phyloP scores from a whole-genome alignment of 2,797 vertebrate species.

The Oreochromis grahami region DNA sequence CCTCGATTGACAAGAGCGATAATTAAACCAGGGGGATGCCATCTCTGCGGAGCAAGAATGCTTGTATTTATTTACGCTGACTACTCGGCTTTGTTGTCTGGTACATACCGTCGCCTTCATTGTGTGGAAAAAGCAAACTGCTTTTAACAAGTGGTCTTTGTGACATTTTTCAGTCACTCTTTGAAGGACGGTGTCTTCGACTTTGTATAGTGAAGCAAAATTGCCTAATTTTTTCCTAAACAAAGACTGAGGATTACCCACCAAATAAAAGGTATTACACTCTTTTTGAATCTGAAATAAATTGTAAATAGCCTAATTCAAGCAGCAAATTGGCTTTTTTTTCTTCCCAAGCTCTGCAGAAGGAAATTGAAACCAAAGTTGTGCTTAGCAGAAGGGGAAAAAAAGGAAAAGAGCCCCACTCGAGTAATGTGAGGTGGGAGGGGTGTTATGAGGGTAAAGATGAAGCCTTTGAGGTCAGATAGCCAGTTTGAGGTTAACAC shows the following conservation, averaged over 20 bases:
- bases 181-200: slow-evolving; percentile 14
- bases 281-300: slow-evolving; percentile 37
- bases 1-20: slow-evolving; percentile 75
- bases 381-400: not conserved
- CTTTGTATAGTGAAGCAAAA: slow-evolving; percentile 21
- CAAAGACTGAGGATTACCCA: slow-evolving; percentile 21
- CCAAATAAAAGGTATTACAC: slow-evolving; percentile 26
- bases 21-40: slow-evolving; percentile 75
- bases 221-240: slow-evolving; percentile 28
- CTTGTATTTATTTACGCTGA: slow-evolving; percentile 68
- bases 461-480: slow-evolving; percentile 30
- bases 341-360: not conserved
- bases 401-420: not conserved
- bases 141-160: slow-evolving; percentile 43
- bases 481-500: slow-evolving; percentile 30
- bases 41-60: slow-evolving; percentile 53
- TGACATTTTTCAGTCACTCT: slow-evolving; percentile 22
- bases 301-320: slow-evolving; percentile 34
- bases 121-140: slow-evolving; percentile 30
- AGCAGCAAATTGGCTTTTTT: slow-evolving; percentile 21
- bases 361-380: slow-evolving; percentile 40
- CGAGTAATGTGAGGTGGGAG: not conserved
- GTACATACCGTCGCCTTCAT: slow-evolving; percentile 36
- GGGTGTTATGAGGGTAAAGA: slow-evolving; percentile 31
- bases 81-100: slow-evolving; percentile 52